Evolutionary conservation across 2,113 vertebrate species (phyloP), one percentile per base, ranked within the genome.

Genomic region (Ictalurus furcatus): DNA sequence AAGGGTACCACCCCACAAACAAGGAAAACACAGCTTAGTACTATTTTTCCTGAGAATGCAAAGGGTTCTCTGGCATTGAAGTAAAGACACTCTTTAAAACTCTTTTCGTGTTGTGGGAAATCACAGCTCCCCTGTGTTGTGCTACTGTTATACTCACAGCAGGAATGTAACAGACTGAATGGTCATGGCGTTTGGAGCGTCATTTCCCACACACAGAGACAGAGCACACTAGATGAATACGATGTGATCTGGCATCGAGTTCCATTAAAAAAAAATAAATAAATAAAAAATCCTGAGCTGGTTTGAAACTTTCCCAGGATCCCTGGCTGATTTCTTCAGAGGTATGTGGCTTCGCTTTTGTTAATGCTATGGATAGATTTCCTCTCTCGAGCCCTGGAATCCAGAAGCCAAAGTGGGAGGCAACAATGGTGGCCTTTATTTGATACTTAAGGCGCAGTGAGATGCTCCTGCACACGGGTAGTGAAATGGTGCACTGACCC

Each of bases 321-420:
- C 90, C 92, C 87, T 85, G 91, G 78, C 88, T 92, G 86, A 90
- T 86, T 90, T 90, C 74, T 89, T 89, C 67, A 34, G 89, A 86
- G 90, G 91, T 94, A 91, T 93, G 93, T 0, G 67, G 88, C 91
- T 89, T 92, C 91, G 91, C 92, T 93, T 95, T 94, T 95, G 91
- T 91, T 90, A 90, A 87, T 73, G 52, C 54, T 90, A 81, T 93
- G 92, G 92, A 92, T 89, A 92, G 74, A 88, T 92, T 94, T 95
- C 93, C 93, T 92, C 84, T 92, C 86, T 89, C 79, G 25, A 88
- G 86, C 89, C 30, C 74, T 93, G 91, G 91, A 93, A 93, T 95
- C 90, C 87, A 90, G 88, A 82, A 89, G 85, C 73, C 87, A 78
- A 90, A 91, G 89, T 59, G 71, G 67, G 92, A 86, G 89, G 93